Conservation (phyloP, 1,140 invertebrate species). For the Drosophila sulfurigaster region DNA sequence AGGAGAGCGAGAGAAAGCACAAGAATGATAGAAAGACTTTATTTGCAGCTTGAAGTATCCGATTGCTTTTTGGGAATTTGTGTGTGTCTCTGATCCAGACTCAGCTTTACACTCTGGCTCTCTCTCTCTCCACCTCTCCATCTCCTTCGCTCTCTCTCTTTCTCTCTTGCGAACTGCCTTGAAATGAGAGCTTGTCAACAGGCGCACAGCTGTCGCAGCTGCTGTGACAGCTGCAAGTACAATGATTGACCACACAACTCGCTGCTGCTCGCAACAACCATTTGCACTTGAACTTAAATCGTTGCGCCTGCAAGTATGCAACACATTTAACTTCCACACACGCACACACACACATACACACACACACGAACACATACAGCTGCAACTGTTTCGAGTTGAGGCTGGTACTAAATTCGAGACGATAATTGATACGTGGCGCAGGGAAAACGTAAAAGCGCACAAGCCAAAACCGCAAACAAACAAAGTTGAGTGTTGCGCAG, state of each 20-base stretch:
- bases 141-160: neutral
- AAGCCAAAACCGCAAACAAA: conserved; percentile 79
- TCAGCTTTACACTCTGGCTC: neutral
- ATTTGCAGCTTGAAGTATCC: conserved; percentile 48
- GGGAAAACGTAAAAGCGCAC: conserved; percentile 74
- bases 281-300: conserved; percentile 78
- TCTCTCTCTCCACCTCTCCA: neutral
- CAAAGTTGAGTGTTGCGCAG: conserved; percentile 57
- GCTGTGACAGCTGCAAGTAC: conserved; percentile 12
- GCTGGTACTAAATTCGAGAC: conserved; percentile 69
- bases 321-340: conserved; percentile 2
- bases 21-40: neutral
- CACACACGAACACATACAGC: neutral
- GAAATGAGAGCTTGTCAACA: conserved; percentile 51
- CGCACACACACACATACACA: neutral
- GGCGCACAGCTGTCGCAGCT: conserved; percentile 26
- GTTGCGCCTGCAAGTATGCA: conserved; percentile 51
- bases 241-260: conserved; percentile 17
- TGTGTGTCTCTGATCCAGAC: neutral
- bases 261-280: conserved; percentile 18
- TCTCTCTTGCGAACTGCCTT: neutral
- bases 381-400: neutral
- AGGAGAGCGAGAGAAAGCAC: neutral
- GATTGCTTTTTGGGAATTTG: conserved; percentile 45
- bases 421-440: conserved; percentile 73